Evolutionary conservation across 2,888 invertebrate species (phyloP).

Genomic region (Itoplectis maculator): DNA sequence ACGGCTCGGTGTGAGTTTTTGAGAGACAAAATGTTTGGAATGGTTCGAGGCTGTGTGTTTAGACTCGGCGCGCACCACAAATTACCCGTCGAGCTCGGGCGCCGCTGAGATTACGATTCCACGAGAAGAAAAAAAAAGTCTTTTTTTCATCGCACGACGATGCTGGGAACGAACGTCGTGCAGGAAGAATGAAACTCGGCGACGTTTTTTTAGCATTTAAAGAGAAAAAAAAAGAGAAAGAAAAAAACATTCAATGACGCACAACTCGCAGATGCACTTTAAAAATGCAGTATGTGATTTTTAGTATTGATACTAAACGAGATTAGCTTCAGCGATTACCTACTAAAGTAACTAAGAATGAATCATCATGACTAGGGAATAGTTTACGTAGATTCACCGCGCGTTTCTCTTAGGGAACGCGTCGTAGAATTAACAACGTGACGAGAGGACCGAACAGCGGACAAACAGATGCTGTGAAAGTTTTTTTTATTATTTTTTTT

Average conservation of each 20-base stretch:
- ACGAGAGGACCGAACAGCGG: conserved; percentile 65
- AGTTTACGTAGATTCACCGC: conserved; percentile 46
- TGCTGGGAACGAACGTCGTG: conserved; percentile 10
- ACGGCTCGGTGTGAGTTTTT: conserved; percentile 60
- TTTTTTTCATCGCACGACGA: no score
- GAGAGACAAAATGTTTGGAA: conserved; percentile 62
- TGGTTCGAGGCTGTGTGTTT: conserved; percentile 77
- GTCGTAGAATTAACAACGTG: conserved; percentile 8
- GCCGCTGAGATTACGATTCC: not conserved
- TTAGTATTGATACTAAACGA: conserved; percentile 69
- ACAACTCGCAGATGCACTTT: conserved; percentile 83
- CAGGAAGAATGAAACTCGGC: conserved; percentile 1
- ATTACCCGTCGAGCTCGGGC: conserved; percentile 7
- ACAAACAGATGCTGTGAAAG: conserved; percentile 77
- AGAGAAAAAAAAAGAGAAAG: conserved; percentile 54
- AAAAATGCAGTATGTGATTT: conserved; percentile 75
- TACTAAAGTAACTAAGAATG: conserved; percentile 37
- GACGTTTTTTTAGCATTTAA: conserved; percentile 63
- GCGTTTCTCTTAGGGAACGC: conserved; percentile 46
- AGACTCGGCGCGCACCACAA: conserved; percentile 36
- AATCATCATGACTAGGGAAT: conserved; percentile 49
- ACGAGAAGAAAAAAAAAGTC: conserved; percentile 36
- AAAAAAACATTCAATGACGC: conserved; percentile 81
- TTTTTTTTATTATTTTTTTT: conserved; percentile 41
- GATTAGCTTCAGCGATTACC: conserved; percentile 60